Evolutionary conservation across 2,888 invertebrate species (phyloP).

Genomic region (Labia minor): DNA sequence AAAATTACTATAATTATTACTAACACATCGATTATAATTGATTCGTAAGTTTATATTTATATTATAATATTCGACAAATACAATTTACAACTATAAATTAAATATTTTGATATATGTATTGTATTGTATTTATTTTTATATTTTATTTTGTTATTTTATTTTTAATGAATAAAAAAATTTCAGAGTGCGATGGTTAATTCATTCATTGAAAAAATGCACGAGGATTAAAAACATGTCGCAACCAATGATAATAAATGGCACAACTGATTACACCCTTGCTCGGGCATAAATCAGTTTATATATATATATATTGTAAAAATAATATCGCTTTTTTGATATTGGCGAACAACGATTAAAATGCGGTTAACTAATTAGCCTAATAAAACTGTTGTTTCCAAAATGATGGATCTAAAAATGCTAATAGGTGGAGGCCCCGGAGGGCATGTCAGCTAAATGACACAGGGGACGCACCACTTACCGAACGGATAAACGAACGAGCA

Average conservation of each 20-base stretch:
- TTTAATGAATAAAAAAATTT: too few species aligned
- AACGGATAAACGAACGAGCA: too few species aligned
- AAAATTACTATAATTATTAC: too few species aligned
- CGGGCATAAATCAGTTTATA: conserved; percentile 2
- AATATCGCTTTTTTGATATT: conserved; percentile 1
- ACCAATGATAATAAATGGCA: conserved; percentile 1
- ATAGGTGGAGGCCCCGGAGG: not conserved
- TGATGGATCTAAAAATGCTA: conserved; percentile 13
- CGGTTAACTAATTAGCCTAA: conserved; percentile 13
- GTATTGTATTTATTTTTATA: too few species aligned
- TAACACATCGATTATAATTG: too few species aligned
- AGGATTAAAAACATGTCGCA: conserved; percentile 2
- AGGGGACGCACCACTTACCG: not conserved
- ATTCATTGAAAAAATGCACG: conserved; percentile 2
- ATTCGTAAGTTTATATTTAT: too few species aligned
- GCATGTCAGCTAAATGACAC: not conserved
- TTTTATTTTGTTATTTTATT: too few species aligned
- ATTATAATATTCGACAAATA: too few species aligned
- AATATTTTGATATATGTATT: too few species aligned
- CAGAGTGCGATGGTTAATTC: not conserved
- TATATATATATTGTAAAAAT: not conserved
- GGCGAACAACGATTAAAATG: conserved; percentile 2
- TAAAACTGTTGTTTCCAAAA: conserved; percentile 13
- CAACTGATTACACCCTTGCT: conserved; percentile 1
- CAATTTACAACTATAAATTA: too few species aligned